These are phyloP conservation scores for Sula dactylatra DNA, from an alignment of 2,113 vertebrate species.

Conservation along the genomic window DNA sequence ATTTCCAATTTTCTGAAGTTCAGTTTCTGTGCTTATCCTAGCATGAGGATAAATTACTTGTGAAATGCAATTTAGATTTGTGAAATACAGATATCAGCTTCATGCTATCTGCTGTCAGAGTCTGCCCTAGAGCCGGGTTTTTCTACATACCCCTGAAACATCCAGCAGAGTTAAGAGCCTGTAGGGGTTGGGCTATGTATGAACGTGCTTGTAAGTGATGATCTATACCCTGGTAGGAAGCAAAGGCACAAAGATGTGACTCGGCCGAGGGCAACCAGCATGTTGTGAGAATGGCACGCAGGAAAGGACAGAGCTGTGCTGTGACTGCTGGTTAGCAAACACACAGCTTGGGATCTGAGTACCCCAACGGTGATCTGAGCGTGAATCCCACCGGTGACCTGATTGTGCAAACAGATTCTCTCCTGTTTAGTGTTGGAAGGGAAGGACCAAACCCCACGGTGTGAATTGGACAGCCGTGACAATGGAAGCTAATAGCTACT, in stretches of 20 bases:
- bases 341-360: too few species aligned
- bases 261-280: background rate
- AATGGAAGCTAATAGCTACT: background rate
- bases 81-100: background rate
- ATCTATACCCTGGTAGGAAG: background rate
- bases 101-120: background rate
- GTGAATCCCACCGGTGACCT: background rate
- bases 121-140: background rate
- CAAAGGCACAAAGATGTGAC: background rate
- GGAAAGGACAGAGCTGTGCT: background rate
- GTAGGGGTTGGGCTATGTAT: background rate
- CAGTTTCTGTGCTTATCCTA: background rate
- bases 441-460: background rate
- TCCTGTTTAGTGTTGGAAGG: background rate
- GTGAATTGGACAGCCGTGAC: background rate
- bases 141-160: background rate
- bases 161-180: background rate
- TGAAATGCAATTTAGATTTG: background rate
- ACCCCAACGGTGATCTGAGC: background rate
- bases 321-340: too few species aligned
- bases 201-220: background rate
- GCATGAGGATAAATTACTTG: background rate
- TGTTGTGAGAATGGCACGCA: rapidly evolving
- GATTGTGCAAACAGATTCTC: background rate
- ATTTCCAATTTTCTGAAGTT: background rate